These are phyloP conservation scores for Aphaenogaster rudis DNA, from an alignment of 1,140 invertebrate genomes.

Conservation along the genomic window DNA sequence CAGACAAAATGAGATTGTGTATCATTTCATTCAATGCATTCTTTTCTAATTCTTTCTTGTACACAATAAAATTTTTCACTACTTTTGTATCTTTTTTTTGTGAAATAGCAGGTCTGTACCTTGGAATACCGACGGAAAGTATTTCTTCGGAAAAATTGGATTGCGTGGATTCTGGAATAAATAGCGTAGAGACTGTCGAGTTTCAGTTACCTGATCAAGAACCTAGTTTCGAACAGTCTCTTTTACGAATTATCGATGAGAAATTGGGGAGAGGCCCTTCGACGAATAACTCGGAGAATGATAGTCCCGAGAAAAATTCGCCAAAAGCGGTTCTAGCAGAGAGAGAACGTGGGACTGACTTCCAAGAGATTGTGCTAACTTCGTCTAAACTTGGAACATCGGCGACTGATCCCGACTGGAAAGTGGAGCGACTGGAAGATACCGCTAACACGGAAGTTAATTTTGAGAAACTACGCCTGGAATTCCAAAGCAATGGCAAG, in stretches of 20 bases:
- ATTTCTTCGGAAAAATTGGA: slow-evolving; percentile 78
- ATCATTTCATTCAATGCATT: background rate
- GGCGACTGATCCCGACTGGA: background rate
- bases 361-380: slow-evolving; percentile 25
- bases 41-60: background rate
- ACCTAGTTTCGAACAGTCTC: slow-evolving; percentile 83
- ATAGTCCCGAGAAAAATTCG: slow-evolving; percentile 62
- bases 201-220: slow-evolving; percentile 81
- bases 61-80: background rate
- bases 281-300: slow-evolving; percentile 78
- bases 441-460: slow-evolving; percentile 68
- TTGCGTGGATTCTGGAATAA: slow-evolving; percentile 84
- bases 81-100: background rate
- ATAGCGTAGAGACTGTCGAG: slow-evolving; percentile 85
- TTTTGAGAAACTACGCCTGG: slow-evolving; percentile 80
- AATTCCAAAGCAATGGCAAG: slow-evolving; percentile 76
- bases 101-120: slow-evolving; percentile 39
- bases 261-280: slow-evolving; percentile 81
- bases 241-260: slow-evolving; percentile 85
- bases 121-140: slow-evolving; percentile 58
- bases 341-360: slow-evolving; percentile 33
- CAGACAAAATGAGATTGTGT: slow-evolving; percentile 25
- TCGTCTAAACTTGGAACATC: slow-evolving; percentile 35
- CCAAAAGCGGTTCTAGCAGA: slow-evolving; percentile 1
- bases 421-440: slow-evolving; percentile 63